Evolutionary conservation across 2,113 vertebrate genomes (phyloP).

Genomic region (Choloepus hoffmanni): DNA sequence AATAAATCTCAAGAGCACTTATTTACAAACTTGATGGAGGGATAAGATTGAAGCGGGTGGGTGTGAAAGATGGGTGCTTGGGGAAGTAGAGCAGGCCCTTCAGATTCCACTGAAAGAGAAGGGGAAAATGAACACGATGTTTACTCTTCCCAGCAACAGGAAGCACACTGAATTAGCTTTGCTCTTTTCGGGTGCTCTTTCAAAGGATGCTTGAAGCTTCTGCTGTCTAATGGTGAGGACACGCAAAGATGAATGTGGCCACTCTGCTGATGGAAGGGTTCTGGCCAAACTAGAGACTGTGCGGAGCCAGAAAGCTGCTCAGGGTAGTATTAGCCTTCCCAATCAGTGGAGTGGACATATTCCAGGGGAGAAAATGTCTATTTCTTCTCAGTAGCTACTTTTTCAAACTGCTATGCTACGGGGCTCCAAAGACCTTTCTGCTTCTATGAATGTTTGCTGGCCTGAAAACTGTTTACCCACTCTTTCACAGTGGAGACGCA

Average conservation of each 20-base stretch:
- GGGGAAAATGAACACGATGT: constrained; percentile 22
- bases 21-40: constrained; percentile 85
- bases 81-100: constrained; percentile 60
- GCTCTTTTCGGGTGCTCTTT: constrained; percentile 73
- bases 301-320: neutral
- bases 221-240: constrained; percentile 32
- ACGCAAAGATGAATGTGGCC: neutral
- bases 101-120: neutral
- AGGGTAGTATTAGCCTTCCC: neutral
- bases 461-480: neutral
- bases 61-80: constrained; percentile 52
- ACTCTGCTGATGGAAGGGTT: neutral
- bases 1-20: constrained; percentile 89
- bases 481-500: accelerated
- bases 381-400: neutral
- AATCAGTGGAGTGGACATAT: neutral
- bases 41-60: constrained; percentile 80
- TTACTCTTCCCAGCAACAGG: constrained; percentile 75
- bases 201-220: constrained; percentile 73
- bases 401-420: neutral
- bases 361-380: neutral
- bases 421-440: neutral
- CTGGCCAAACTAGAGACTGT: neutral
- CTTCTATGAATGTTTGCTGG: accelerated
- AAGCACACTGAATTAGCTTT: constrained; percentile 71